Evolutionary conservation across 2,797 vertebrate species (phyloP).

Genomic region (Danionella dracula): DNA sequence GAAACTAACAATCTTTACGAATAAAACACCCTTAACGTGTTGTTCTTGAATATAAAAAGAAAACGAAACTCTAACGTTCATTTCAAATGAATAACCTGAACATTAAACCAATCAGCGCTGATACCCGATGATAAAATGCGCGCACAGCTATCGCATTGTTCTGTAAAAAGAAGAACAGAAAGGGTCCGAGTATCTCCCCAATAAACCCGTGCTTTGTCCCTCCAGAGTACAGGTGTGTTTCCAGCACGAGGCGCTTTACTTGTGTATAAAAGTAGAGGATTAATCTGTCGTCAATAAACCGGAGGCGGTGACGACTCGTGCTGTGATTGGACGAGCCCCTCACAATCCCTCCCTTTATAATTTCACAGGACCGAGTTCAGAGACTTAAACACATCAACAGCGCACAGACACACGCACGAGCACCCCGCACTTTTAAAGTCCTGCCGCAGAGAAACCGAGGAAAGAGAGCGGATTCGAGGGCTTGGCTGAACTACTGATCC

Average conservation of each 20-base stretch:
- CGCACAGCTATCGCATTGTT: too few relatives aligned
- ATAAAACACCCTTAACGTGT: too few relatives aligned
- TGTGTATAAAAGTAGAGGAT: constrained; percentile 75
- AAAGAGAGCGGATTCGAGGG: constrained; percentile 65
- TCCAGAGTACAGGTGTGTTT: constrained; percentile 62
- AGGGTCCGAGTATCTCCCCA: constrained; percentile 34
- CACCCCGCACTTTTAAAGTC: constrained; percentile 74
- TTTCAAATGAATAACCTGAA: too few relatives aligned
- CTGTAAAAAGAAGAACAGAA: too few relatives aligned
- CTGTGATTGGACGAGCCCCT: constrained; percentile 86
- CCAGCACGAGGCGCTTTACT: constrained; percentile 58
- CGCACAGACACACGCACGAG: constrained; percentile 70
- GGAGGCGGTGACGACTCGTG: constrained; percentile 83
- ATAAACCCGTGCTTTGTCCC: constrained; percentile 46
- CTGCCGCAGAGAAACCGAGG: constrained; percentile 50
- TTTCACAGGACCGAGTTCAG: constrained; percentile 81
- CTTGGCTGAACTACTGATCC: constrained; percentile 65
- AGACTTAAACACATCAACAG: constrained; percentile 87
- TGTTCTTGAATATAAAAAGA: too few relatives aligned
- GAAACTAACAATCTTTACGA: too few relatives aligned
- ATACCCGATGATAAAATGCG: too few relatives aligned
- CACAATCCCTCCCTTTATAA: constrained; percentile 93
- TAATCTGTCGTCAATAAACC: constrained; percentile 86
- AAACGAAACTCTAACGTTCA: too few relatives aligned
- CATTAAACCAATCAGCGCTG: too few relatives aligned